Evolutionary conservation across 1,140 invertebrate genomes (phyloP), one percentile per base, ranked within the genome.

Genomic region (Eriocheir sinensis): DNA sequence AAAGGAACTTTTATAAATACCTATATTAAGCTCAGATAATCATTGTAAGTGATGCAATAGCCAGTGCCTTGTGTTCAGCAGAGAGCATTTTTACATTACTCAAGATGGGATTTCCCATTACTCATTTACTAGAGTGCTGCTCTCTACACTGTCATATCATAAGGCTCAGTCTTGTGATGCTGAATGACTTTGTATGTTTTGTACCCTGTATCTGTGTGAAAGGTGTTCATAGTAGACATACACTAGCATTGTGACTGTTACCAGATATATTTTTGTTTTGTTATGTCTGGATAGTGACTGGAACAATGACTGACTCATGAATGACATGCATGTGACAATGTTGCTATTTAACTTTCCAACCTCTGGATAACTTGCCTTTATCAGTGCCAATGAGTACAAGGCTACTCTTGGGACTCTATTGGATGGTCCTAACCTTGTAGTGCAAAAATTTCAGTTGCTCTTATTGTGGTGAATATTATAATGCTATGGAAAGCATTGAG

Each of bases 371-470:
- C n/a, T 6, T 72, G 60, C 60, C 27, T 8, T 72, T n/a, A 60
- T 72, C 12, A 72, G 17, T 72, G 60, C 60, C 60, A 72, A 72
- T 72, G 60, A 72, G 17, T 72, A n/a, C 27, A 21, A n/a, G 44
- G 60, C 60, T 72, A 72, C 21, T 72, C 60, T 72, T 72, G 17
- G 60, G n/a, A 72, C 36, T n/a, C n/a, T 60, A 32, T 80, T 32
- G 90, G 90, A 91, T 91, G 90, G 38, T 79, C 90, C 90, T 40
- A 40, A 80, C 6, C 90, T 38, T 30, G 90, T 79, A 60, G 30
- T 91, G n/a, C 60, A 72, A 72, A 72, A 72, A 21, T 27, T 72
- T n/a, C n/a, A n/a, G 2, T 53, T 72, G 40, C 86, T 44, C 21
- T 89, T 44, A 38, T 89, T n/a, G 12, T 4, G 38, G 32, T 36